Evolutionary conservation across 2,888 invertebrate species (phyloP).

Genomic region (Calameuta filiformis): DNA sequence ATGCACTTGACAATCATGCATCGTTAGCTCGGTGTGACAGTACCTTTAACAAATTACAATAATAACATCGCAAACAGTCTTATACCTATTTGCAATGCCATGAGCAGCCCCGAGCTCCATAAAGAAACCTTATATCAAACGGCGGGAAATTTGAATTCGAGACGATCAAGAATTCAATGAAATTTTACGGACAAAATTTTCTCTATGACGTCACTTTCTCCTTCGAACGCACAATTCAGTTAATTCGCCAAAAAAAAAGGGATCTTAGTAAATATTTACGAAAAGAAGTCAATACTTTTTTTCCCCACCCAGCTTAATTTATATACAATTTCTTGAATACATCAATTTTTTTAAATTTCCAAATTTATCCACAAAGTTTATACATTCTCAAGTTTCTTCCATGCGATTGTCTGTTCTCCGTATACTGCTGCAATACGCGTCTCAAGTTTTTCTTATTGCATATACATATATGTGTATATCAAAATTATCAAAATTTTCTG

Average conservation of each 20-base stretch:
- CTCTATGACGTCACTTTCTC: too few relatives aligned
- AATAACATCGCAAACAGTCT: neutral
- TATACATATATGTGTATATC: neutral
- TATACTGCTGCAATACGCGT: too few relatives aligned
- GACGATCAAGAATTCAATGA: too few relatives aligned
- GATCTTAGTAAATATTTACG: too few relatives aligned
- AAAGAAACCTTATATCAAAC: too few relatives aligned
- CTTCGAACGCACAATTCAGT: too few relatives aligned
- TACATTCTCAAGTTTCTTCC: neutral
- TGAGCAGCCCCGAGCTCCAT: too few relatives aligned
- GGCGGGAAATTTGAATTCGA: too few relatives aligned
- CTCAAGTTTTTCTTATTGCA: neutral
- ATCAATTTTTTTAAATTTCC: neutral
- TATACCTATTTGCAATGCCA: neutral
- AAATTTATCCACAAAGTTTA: neutral
- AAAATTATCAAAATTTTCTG: neutral
- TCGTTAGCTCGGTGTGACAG: neutral
- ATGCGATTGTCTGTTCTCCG: neutral
- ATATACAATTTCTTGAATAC: neutral
- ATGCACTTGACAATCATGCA: neutral
- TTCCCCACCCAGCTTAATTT: too few relatives aligned
- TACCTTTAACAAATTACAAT: neutral
- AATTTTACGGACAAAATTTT: too few relatives aligned
- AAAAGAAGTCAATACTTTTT: too few relatives aligned
- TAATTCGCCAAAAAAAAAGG: too few relatives aligned